Conservation (phyloP, 2,888 invertebrate genomes). For the Lithosia quadra region DNA sequence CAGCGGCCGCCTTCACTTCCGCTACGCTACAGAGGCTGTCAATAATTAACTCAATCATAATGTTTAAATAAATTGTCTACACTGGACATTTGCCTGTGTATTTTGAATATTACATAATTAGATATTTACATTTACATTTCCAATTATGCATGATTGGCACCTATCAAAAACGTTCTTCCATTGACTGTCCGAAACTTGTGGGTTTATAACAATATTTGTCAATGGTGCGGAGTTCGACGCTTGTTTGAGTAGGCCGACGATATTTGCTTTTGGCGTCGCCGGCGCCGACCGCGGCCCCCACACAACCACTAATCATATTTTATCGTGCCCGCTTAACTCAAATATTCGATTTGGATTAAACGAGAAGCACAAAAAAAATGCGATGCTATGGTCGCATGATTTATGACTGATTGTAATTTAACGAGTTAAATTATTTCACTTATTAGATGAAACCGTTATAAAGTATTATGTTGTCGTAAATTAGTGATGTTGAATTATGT, state of each 20-base stretch:
- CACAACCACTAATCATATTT: conserved; percentile 83
- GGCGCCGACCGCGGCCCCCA: conserved; percentile 61
- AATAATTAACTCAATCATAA: neutral
- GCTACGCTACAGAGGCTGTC: no score
- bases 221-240: conserved; percentile 52
- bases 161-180: conserved; percentile 33
- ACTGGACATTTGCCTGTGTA: neutral
- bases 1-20: no score
- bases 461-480: conserved; percentile 33
- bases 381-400: conserved; percentile 43
- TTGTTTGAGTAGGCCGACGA: conserved; percentile 73
- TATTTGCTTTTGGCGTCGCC: conserved; percentile 73
- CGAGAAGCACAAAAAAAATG: conserved; percentile 61
- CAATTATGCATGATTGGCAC: conserved; percentile 6
- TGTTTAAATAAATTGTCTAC: neutral
- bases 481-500: conserved; percentile 24
- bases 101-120: neutral
- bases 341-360: conserved; percentile 78
- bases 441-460: conserved; percentile 41
- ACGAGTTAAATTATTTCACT: conserved; percentile 46
- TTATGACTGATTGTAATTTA: conserved; percentile 49
- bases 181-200: conserved; percentile 44
- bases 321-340: conserved; percentile 76
- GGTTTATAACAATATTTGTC: conserved; percentile 70
- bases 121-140: neutral